Evolutionary conservation across 2,113 vertebrate genomes (phyloP).

Genomic region (Xenopus laevis): DNA sequence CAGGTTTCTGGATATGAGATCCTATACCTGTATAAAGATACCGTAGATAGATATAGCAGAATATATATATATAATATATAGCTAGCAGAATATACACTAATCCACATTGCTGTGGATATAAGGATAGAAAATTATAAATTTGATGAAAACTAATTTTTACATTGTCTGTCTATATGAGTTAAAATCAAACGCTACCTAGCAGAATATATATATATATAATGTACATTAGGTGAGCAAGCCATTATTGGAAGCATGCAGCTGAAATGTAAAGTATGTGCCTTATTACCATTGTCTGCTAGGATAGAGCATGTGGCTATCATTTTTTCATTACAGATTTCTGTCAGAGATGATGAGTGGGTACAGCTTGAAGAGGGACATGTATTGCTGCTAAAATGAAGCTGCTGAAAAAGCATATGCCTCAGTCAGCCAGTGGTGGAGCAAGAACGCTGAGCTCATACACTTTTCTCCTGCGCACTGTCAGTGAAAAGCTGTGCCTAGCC

Average conservation of each 20-base stretch:
- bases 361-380: slow-evolving; percentile 42
- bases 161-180: neutral
- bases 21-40: too few relatives aligned
- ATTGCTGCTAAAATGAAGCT: slow-evolving; percentile 47
- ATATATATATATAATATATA: too few relatives aligned
- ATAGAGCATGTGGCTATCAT: slow-evolving; percentile 22
- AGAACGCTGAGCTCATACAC: slow-evolving; percentile 49
- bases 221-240: neutral
- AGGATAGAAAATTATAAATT: too few relatives aligned
- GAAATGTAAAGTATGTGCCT: slow-evolving; percentile 4
- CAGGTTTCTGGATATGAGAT: too few relatives aligned
- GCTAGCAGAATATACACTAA: too few relatives aligned
- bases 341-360: slow-evolving; percentile 9
- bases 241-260: neutral
- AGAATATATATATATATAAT: neutral
- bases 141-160: too few relatives aligned
- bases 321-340: slow-evolving; percentile 6
- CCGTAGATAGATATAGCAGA: too few relatives aligned
- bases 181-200: neutral
- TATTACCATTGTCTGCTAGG: neutral
- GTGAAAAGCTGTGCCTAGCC: slow-evolving; percentile 7
- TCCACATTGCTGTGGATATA: too few relatives aligned
- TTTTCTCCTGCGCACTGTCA: slow-evolving; percentile 43
- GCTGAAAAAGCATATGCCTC: slow-evolving; percentile 54
- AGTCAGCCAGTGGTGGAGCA: slow-evolving; percentile 50